phyloP scores from a whole-genome alignment of 2,888 invertebrate genomes.

The Noctua fimbriata region DNA sequence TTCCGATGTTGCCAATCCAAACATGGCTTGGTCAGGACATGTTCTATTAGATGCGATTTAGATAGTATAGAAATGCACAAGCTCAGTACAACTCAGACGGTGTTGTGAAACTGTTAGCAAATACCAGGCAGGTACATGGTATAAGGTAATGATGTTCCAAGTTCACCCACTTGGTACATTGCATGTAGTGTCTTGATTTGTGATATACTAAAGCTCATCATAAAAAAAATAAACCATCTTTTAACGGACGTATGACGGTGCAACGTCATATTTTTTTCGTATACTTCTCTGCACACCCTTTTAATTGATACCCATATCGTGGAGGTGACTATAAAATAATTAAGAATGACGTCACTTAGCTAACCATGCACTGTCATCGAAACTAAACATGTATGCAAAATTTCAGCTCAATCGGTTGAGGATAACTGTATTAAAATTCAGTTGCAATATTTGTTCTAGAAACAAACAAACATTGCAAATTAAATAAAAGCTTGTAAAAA shows the following conservation, averaged over 20 bases:
- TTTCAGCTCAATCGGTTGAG: background rate
- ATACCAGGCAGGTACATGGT: background rate
- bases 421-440: background rate
- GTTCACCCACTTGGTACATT: background rate
- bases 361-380: background rate
- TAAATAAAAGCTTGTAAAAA: background rate
- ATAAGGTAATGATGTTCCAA: background rate
- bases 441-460: background rate
- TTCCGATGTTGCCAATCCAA: slow-evolving; percentile 27
- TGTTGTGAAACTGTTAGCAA: background rate
- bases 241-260: too few relatives aligned
- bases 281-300: background rate
- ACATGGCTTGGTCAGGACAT: slow-evolving; percentile 33
- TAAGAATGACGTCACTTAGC: background rate
- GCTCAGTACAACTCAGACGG: too few relatives aligned
- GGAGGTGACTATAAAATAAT: too few relatives aligned
- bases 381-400: background rate
- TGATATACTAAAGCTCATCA: background rate
- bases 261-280: background rate
- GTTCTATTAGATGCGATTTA: slow-evolving; percentile 41
- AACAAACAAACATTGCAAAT: background rate
- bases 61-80: slow-evolving; percentile 37
- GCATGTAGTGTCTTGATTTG: background rate
- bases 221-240: too few relatives aligned
- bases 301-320: background rate